Evolutionary conservation across 2,797 vertebrate species (phyloP), one percentile per base, ranked within the genome.

Genomic region (Borostomias antarcticus): DNA sequence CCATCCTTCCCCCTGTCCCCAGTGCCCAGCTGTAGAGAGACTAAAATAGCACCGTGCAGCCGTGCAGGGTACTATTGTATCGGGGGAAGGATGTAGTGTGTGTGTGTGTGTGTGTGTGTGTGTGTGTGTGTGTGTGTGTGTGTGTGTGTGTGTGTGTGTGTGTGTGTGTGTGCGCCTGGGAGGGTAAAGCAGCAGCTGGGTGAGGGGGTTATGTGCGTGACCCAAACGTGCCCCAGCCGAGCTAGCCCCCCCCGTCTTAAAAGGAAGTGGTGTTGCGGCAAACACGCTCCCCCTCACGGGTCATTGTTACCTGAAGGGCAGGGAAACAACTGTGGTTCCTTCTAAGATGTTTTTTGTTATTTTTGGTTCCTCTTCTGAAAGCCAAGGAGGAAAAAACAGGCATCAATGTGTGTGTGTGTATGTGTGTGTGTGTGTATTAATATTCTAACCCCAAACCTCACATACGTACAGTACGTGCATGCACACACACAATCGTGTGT

Each of bases 231-330:
- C 56, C 3, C 53, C 75, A 68, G 67, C 58, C 66, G 15, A 26
- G 23, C 9, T 0, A 47, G 65, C 60, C 62, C 51, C 63, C 45
- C 21, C 26, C 40, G 15, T 68, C 75, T 76, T 43, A 76, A 75
- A 78, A 87, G 82, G 86, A 87, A 84, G 76, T 1, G 33, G 58
- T 40, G 76, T 25, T 45, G 72, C 56, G 7, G 71, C 58, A 67
- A 33, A 10, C 57, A 59, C 35, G 73, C 68, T 74, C 76, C 75
- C 74, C 68, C 73, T 25, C n/a, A 47, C 67, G 65, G 78, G 74
- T 84, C 80, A 88, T 88, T 89, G 88, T 89, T 88, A 89, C 83
- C 86, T 80, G 86, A 82, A 75, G 62, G 40, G 71, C 74, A 69
- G 54, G 85, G 85, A 90, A 90, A 88, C 86, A 84, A 88, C 85